Conservation (phyloP, 2,113 vertebrate species). For the Rutilus rutilus region DNA sequence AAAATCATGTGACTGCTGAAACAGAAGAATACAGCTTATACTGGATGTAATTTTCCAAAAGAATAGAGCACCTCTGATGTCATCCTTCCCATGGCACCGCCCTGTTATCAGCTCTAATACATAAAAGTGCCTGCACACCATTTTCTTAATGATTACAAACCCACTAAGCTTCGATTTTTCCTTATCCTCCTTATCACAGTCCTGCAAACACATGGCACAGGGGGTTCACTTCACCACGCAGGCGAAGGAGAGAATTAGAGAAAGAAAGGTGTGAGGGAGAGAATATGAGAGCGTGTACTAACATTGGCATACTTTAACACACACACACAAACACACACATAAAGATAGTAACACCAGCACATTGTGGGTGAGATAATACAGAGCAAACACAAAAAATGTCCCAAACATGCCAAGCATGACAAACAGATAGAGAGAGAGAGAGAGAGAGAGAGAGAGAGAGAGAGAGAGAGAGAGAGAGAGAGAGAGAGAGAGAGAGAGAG, state of each 20-base stretch:
- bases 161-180: neutral
- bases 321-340: constrained; percentile 29
- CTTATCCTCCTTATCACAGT: constrained; percentile 57
- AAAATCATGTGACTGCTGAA: neutral
- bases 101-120: constrained; percentile 29
- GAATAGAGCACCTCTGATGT: constrained; percentile 19
- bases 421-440: constrained; percentile 18
- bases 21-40: constrained; percentile 12
- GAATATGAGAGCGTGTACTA: constrained; percentile 37
- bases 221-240: constrained; percentile 41
- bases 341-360: constrained; percentile 60
- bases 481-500: too few species aligned
- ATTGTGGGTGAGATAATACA: constrained; percentile 65
- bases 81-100: neutral
- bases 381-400: constrained; percentile 49
- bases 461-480: neutral
- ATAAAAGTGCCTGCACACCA: constrained; percentile 4
- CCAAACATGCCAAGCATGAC: constrained; percentile 26
- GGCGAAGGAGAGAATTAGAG: constrained; percentile 27
- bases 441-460: neutral
- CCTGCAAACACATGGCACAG: constrained; percentile 49
- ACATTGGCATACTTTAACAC: neutral
- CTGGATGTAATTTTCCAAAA: neutral
- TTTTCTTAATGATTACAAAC: constrained; percentile 35
- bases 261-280: constrained; percentile 40